Evolutionary conservation across 2,888 invertebrate genomes (phyloP).

Genomic region (Maniola hyperantus): DNA sequence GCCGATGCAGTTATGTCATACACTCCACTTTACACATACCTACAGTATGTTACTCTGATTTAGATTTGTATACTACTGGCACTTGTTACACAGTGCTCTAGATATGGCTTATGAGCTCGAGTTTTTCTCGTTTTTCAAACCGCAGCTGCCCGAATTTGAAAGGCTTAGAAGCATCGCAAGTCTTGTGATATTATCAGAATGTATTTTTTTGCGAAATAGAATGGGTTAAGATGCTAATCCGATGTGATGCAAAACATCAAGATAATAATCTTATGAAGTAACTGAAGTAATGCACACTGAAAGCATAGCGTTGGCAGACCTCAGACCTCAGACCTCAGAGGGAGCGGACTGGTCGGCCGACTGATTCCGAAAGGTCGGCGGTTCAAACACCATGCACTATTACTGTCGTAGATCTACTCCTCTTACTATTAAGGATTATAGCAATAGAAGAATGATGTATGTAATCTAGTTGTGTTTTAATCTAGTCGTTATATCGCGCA

Average conservation of each 20-base stretch:
- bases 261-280: no score
- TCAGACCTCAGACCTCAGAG: no score
- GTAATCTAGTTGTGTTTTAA: no score
- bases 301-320: no score
- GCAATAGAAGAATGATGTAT: no score
- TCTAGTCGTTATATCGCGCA: no score
- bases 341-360: no score
- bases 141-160: conserved; percentile 38
- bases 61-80: conserved; percentile 1
- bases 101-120: conserved; percentile 38
- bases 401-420: no score
- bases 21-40: conserved; percentile 1
- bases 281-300: no score
- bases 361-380: no score
- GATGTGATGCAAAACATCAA: not conserved
- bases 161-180: conserved; percentile 28
- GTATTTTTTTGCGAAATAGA: conserved; percentile 9
- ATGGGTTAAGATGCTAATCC: not conserved
- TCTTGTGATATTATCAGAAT: not conserved
- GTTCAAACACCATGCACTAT: no score
- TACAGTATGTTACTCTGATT: not conserved
- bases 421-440: no score
- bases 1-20: conserved; percentile 13
- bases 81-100: conserved; percentile 43
- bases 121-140: conserved; percentile 40